Evolutionary conservation across 2,797 vertebrate genomes (phyloP).

Genomic region (Oreortyx pictus): DNA sequence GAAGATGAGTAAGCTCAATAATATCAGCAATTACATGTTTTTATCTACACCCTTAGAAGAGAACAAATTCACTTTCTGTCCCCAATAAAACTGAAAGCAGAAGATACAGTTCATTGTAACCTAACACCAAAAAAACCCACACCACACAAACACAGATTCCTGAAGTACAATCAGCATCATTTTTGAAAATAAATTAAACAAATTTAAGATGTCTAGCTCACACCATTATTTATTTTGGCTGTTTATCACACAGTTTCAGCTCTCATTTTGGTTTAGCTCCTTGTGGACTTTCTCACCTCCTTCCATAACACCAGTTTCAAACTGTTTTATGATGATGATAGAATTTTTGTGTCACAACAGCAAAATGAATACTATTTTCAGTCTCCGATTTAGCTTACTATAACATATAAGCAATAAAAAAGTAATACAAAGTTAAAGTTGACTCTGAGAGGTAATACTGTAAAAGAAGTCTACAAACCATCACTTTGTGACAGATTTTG

Average conservation of each 20-base stretch:
- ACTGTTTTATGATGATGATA: background rate
- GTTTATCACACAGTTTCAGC: background rate
- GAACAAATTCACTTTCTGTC: background rate
- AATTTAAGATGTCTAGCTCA: background rate
- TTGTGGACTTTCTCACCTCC: background rate
- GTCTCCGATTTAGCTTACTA: background rate
- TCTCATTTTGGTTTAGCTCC: background rate
- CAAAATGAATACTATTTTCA: background rate
- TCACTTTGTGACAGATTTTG: background rate
- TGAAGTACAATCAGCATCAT: background rate
- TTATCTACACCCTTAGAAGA: background rate
- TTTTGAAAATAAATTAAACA: background rate
- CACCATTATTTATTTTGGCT: background rate
- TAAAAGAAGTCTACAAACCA: background rate
- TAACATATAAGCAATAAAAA: background rate
- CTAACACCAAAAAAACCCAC: background rate
- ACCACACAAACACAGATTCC: background rate
- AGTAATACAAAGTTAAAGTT: background rate
- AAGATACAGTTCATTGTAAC: background rate
- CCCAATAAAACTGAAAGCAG: background rate
- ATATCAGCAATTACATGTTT: background rate
- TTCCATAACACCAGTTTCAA: background rate
- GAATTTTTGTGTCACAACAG: background rate
- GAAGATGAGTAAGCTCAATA: background rate
- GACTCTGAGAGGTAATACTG: background rate